phyloP scores from a whole-genome alignment of 2,113 vertebrate genomes.

The Cromileptes altivelis region DNA sequence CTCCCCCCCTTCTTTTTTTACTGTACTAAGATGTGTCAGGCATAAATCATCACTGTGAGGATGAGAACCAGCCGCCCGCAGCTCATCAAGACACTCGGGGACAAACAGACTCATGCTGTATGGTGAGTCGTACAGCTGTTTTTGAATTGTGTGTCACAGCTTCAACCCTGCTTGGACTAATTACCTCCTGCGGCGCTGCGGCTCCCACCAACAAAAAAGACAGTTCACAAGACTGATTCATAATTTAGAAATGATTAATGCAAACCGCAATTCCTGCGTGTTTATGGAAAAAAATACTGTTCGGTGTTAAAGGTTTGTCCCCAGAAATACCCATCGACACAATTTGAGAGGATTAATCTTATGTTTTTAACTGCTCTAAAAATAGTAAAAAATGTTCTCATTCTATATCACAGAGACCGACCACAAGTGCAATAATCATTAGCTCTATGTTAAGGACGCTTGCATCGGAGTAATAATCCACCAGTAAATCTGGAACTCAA shows the following conservation, averaged over 20 bases:
- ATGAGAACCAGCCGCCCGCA: slow-evolving; percentile 71
- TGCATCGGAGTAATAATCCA: slow-evolving; percentile 51
- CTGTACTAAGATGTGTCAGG: slow-evolving; percentile 72
- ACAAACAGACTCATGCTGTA: slow-evolving; percentile 50
- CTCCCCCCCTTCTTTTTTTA: slow-evolving; percentile 52
- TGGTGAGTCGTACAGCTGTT: slow-evolving; percentile 57
- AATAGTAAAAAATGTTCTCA: neutral
- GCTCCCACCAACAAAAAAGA: slow-evolving; percentile 31
- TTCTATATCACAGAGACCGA: neutral
- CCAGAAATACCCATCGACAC: slow-evolving; percentile 4
- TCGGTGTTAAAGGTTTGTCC: neutral
- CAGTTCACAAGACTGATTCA: slow-evolving; percentile 38
- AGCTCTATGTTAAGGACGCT: slow-evolving; percentile 21
- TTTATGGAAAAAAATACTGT: neutral
- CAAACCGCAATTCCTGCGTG: slow-evolving; percentile 21
- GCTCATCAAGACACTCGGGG: slow-evolving; percentile 16
- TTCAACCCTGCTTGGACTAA: slow-evolving; percentile 57
- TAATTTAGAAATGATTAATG: slow-evolving; percentile 28
- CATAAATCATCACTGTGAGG: slow-evolving; percentile 77
- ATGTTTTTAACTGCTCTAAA: neutral
- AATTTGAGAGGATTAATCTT: neutral
- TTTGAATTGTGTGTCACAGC: slow-evolving; percentile 50
- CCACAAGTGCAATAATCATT: slow-evolving; percentile 34
- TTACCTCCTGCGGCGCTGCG: slow-evolving; percentile 37
- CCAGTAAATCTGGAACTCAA: slow-evolving; percentile 67